Base-by-base conservation (phyloP, 2,888 invertebrate species). In the Eristalinus sepulchralis region DNA sequence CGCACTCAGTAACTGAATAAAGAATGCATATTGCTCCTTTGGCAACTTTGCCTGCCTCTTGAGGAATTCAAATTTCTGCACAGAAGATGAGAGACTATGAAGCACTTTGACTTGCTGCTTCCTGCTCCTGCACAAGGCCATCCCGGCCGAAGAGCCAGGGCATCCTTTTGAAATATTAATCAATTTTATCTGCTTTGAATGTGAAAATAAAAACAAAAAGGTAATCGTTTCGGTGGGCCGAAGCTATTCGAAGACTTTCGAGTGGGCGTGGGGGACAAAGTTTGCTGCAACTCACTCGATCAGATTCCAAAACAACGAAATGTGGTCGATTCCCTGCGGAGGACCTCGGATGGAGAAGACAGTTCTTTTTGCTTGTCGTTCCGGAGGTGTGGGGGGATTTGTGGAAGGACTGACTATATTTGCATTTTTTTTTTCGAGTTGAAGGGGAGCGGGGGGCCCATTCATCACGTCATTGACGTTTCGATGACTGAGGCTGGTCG, bases 391-490 rank as follows among this genome's bases (percentile, higher is more conserved):
- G n/a, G n/a, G 8, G 17, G n/a, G 17, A 47, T 17, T 17, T 47
- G 17, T 8, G 59, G 4, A 13, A 2, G n/a, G 59, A 27, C 0
- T 27, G 57, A 59, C 6, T 13, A 59, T 59, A 27, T 27, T 62
- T 62, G 17, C 13, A 47, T 47, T 17, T 47, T 47, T 47, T 17
- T 8, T 17, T 9, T 6, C 17, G 17, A 17, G 17, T 17, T n/a
- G 17, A 33, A 36, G 36, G 63, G 34, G 20, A 22, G 63, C 36
- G 20, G 11, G 20, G 6, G 5, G 20, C 33, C 62, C 33, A 63
- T 63, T 36, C 36, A 34, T 63, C 63, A 63, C n/a, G 8, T 36
- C 36, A 63, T 63, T 63, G 63, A 63, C 63, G 34, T 36, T 36
- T 63, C 63, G 63, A 63, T 63, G 17, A 34, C 34, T 9, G 8